Base-by-base conservation (phyloP, 2,888 invertebrate genomes). In the Stenodema calcarata region DNA sequence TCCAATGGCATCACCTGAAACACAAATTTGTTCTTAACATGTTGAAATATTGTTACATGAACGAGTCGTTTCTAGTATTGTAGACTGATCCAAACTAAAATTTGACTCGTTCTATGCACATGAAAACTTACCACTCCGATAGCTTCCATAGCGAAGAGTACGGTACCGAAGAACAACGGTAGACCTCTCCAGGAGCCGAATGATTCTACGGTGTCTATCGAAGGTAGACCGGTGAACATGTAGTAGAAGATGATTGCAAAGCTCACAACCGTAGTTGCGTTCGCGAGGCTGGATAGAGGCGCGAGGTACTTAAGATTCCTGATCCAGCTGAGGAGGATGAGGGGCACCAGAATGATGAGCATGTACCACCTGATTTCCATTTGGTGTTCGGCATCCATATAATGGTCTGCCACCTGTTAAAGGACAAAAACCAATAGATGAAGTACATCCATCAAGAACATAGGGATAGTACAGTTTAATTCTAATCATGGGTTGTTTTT, bases 131-230 rank as follows among this genome's bases (percentile, higher is more conserved):
- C 96, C 91, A 96, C 96, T 82, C 96, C 96, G 89, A 99, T 98
- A 84, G 98, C 98, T 93, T 99, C 99, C 90, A 99, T 94, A 0
- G 99, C 97, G 91, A 98, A 99, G 79, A 99, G 93, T 0, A 98
- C 98, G 0, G 98, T 99, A 62, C 99, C 98, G 91, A 99, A 98
- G 92, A 97, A 99, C 0, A 99, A 93, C 0, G 99, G 99, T 90
- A 97, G 95, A 85, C 94, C 93, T 44, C 92, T 91, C 1, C 95
- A 90, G 11, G 93, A 92, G 0, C 95, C 96, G 80, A 95, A 93
- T 0, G 94, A 92, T 3, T 92, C 92, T 87, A 94, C 93, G 69
- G 93, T 93, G 12, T 93, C 93, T 0, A 95, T 92, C 0, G 93
- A 92, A 0, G 95, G 94, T 0, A 95, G 92, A 73, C 95, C 94